Percentiles rank a stretch among this genome's conserved stretches.
These are phyloP conservation scores for Periparus ater DNA, from an alignment of 2,797 vertebrate genomes.

Conservation along the genomic window DNA sequence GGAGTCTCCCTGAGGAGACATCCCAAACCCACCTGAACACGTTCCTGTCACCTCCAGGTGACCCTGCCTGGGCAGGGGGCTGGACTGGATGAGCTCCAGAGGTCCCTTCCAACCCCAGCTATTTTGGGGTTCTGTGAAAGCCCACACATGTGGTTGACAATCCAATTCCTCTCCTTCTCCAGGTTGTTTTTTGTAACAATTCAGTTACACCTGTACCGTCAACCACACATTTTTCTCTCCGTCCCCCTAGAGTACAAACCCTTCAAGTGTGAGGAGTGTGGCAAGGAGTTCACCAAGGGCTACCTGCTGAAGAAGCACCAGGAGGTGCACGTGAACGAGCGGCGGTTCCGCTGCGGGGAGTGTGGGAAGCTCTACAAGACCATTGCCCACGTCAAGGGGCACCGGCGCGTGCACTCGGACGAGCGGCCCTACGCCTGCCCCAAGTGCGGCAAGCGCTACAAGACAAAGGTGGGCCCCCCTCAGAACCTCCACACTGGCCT, in stretches of 20 bases:
- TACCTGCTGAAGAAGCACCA: constrained; percentile 96
- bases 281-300: constrained; percentile 94
- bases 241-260: constrained; percentile 85
- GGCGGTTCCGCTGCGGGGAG: constrained; percentile 95
- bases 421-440: constrained; percentile 90
- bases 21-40: neutral
- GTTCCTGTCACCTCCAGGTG: neutral
- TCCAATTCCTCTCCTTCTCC: neutral
- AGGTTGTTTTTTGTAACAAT: neutral
- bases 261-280: constrained; percentile 88
- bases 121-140: neutral
- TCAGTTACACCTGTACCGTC: neutral
- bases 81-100: neutral
- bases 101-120: neutral
- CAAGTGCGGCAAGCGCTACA: constrained; percentile 93
- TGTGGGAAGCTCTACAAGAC: constrained; percentile 98
- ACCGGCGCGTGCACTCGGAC: constrained; percentile 93
- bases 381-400: constrained; percentile 93
- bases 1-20: neutral
- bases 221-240: rapidly evolving
- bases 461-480: constrained; percentile 87
- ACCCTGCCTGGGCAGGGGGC: neutral
- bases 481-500: neutral
- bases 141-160: rapidly evolving
- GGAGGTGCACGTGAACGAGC: constrained; percentile 90